These are phyloP conservation scores for Botia kubotai DNA, from an alignment of 2,797 vertebrate species.

Conservation along the genomic window DNA sequence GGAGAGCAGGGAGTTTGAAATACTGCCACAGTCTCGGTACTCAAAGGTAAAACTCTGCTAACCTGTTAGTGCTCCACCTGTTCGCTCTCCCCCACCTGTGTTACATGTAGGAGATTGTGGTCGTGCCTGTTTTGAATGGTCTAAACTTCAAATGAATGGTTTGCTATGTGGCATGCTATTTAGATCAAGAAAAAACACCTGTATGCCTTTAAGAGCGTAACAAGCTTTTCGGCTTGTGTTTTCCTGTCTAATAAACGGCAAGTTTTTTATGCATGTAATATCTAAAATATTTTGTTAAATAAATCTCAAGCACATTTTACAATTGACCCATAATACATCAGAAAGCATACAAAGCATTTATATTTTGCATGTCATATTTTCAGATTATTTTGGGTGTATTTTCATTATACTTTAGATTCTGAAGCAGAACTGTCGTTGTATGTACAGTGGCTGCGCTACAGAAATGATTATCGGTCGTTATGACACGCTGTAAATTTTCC, in stretches of 20 bases:
- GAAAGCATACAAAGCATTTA: constrained; percentile 28
- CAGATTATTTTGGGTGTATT: not conserved
- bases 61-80: constrained; percentile 45
- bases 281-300: not conserved
- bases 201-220: constrained; percentile 3
- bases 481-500: not conserved
- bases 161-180: constrained; percentile 46
- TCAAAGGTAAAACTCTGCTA: constrained; percentile 80
- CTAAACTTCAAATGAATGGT: constrained; percentile 59
- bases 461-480: not conserved
- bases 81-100: constrained; percentile 28
- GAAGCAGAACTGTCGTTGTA: not conserved
- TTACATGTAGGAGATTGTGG: constrained; percentile 44
- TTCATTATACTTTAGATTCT: not conserved
- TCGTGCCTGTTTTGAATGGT: constrained; percentile 50
- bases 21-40: constrained; percentile 81
- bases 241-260: not conserved
- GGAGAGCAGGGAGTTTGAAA: constrained; percentile 82
- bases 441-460: not conserved
- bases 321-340: constrained; percentile 1
- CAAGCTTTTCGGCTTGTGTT: not conserved
- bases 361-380: constrained; percentile 29
- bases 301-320: not conserved
- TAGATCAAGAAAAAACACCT: not conserved
- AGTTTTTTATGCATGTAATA: constrained; percentile 31